Evolutionary conservation across 2,113 vertebrate genomes (phyloP).

Genomic region (Dasyurus viverrinus): DNA sequence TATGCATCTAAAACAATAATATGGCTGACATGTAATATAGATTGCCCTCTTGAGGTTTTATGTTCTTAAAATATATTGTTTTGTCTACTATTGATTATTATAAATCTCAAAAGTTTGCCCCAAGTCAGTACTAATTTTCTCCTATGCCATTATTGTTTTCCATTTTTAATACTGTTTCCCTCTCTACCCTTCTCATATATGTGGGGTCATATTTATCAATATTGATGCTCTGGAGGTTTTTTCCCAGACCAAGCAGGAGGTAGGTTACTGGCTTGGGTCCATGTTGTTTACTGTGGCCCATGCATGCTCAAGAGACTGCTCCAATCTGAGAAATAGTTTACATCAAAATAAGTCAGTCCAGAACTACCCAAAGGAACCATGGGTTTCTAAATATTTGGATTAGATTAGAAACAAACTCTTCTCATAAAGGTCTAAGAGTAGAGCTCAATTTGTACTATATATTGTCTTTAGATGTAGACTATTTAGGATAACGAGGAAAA

Average conservation of each 20-base stretch:
- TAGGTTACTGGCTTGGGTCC: background rate
- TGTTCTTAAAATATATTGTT: background rate
- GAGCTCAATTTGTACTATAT: background rate
- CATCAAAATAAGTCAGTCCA: background rate
- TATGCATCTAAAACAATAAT: too few species aligned
- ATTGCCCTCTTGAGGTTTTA: background rate
- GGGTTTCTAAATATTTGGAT: slow-evolving; percentile 20
- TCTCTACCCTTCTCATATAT: background rate
- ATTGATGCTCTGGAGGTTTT: background rate
- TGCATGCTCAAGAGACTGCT: background rate
- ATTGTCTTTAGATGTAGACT: too few species aligned
- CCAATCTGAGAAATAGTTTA: background rate
- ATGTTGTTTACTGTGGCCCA: background rate
- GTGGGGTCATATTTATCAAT: background rate
- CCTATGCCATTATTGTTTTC: background rate
- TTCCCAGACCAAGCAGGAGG: background rate
- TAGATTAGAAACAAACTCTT: background rate
- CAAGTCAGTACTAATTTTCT: background rate
- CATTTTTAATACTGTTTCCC: background rate
- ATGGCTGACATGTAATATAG: too few species aligned
- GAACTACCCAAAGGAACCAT: background rate
- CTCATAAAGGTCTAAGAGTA: background rate
- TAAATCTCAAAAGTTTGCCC: background rate
- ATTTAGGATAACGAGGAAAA: too few species aligned
- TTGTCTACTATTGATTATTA: too few species aligned